These are phyloP conservation scores for Lasioglossum pauxillum DNA, from an alignment of 2,888 invertebrate genomes.

Conservation along the genomic window DNA sequence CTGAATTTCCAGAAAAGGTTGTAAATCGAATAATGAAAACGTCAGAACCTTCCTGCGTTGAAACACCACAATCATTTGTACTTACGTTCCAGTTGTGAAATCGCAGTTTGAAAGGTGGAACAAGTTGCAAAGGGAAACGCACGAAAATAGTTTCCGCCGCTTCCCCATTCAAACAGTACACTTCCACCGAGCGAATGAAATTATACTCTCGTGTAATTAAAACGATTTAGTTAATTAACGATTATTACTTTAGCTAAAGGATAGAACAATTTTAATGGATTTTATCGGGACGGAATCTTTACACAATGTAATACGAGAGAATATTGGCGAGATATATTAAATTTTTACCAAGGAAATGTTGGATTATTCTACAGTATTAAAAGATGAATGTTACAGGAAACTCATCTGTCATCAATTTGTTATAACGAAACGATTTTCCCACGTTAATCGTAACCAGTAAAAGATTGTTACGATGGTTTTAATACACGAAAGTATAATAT, in stretches of 20 bases:
- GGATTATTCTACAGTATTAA: neutral
- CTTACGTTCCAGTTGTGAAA: constrained; percentile 64
- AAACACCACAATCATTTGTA: constrained; percentile 64
- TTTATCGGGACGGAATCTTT: neutral
- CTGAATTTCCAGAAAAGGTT: constrained; percentile 71
- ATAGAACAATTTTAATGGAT: neutral
- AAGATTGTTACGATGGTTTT: too few relatives aligned
- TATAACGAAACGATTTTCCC: neutral
- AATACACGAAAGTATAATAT: too few relatives aligned
- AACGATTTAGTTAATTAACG: constrained; percentile 17
- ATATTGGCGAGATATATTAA: neutral
- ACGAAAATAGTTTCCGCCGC: constrained; percentile 30
- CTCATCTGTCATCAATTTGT: neutral
- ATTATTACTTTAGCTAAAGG: constrained; percentile 4
- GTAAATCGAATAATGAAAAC: constrained; percentile 75
- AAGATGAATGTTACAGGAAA: neutral
- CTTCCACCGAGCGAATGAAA: neutral
- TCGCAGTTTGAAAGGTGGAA: constrained; percentile 52
- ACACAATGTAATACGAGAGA: neutral
- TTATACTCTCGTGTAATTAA: neutral
- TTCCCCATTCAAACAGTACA: neutral
- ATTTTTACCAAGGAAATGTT: neutral
- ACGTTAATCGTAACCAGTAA: neutral
- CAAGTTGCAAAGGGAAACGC: constrained; percentile 41
- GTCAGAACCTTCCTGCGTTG: constrained; percentile 69